Evolutionary conservation across 2,888 invertebrate genomes (phyloP), one percentile per base, ranked within the genome.

Genomic region (Macrosoma leucophasiata): DNA sequence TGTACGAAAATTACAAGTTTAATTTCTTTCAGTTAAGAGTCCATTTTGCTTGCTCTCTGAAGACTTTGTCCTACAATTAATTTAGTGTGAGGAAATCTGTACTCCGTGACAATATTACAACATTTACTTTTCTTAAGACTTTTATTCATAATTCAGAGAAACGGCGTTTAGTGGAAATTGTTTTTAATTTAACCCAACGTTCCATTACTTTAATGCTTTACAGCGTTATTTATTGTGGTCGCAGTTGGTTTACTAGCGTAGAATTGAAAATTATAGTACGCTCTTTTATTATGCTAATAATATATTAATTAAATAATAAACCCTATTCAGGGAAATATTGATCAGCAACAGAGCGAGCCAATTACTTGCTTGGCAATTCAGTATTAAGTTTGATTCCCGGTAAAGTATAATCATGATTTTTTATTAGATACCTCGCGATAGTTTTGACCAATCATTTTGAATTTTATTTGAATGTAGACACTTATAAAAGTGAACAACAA

Each of bases 31-130:
- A 33, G 54, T 60, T 74, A 75, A 67, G 69, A 63, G 66, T 67
- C 63, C 58, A 66, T 77, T 78, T 76, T 47, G 64, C 57, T 70
- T 53, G 48, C 39, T 43, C 20, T 29, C 29, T 25, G 32, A 29
- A 50, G 40, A 46, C 55, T 55, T 55, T 57, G 66, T 62, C 62
- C 58, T 71, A 63, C 66, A 74, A 77, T 78, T 75, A 75, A 77
- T 76, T 77, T 71, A 72, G 63, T 73, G 66, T 67, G 64, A 71
- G 71, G 67, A 75, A 77, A 77, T 77, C 73, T 75, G 66, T 64
- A 68, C 73, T 75, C 55, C 62, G 62, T 64, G 74, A 73, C 73
- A 72, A 58, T 64, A 68, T 71, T 59, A 64, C 58, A 62, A 56
- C 62, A 58, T 68, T 77, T 72, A 70, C 67, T 69, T 68, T 65